These are phyloP conservation scores for Isotomurus palustris DNA, from an alignment of 2,888 invertebrate genomes.

Conservation along the genomic window DNA sequence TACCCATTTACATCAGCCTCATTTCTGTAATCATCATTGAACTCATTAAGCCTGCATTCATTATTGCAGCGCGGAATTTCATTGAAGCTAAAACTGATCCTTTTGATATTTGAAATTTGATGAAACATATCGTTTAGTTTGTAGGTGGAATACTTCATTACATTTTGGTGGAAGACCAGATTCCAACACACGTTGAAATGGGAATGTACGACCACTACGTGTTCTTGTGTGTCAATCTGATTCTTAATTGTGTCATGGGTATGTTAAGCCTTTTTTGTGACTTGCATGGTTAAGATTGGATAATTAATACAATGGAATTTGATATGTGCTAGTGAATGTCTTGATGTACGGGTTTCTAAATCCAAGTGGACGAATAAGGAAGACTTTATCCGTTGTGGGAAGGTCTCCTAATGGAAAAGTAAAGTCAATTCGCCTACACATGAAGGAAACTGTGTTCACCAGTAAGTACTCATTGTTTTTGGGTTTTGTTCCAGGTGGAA, in stretches of 20 bases:
- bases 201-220: conserved; percentile 16
- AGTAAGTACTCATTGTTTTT: too few relatives aligned
- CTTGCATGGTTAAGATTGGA: not conserved
- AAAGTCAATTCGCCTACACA: not conserved
- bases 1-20: not conserved
- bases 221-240: conserved; percentile 18
- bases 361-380: not conserved
- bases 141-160: too few relatives aligned
- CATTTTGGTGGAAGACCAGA: not conserved
- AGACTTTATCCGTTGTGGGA: too few relatives aligned
- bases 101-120: too few relatives aligned
- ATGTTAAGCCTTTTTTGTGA: not conserved
- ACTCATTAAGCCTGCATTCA: too few relatives aligned
- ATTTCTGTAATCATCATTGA: too few relatives aligned
- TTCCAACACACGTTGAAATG: not conserved
- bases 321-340: not conserved
- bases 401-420: not conserved
- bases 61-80: not conserved
- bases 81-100: too few relatives aligned
- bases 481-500: not conserved
- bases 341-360: not conserved
- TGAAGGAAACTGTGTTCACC: not conserved
- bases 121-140: too few relatives aligned
- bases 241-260: conserved; percentile 19
- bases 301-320: not conserved